These are phyloP conservation scores for Calliphora vomitoria DNA, from an alignment of 2,888 invertebrate species.

Conservation along the genomic window DNA sequence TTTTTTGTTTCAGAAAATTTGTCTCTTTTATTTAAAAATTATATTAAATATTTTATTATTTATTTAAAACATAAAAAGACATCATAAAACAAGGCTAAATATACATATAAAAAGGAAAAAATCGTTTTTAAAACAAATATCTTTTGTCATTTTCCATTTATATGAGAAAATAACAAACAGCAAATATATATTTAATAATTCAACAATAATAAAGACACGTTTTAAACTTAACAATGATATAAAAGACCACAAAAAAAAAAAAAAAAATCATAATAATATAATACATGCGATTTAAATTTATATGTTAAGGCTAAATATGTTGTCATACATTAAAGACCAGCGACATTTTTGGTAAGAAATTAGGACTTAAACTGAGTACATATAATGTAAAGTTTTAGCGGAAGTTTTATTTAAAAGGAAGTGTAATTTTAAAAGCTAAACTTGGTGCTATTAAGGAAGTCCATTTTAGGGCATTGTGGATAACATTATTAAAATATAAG, in stretches of 20 bases:
- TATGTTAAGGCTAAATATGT: background rate
- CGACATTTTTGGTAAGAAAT: background rate
- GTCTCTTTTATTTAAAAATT: too few species aligned
- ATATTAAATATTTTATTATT: too few species aligned
- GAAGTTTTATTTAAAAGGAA: too few species aligned
- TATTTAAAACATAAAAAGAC: background rate
- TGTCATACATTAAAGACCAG: background rate
- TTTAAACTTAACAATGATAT: conserved; percentile 3
- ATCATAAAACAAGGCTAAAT: background rate
- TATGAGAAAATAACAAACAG: background rate
- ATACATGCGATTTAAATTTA: background rate
- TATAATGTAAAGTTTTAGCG: too few species aligned
- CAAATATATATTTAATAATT: conserved; percentile 5
- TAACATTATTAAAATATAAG: too few species aligned
- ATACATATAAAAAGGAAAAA: background rate
- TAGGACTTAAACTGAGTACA: too few species aligned
- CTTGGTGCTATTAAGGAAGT: too few species aligned
- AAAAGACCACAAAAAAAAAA: background rate
- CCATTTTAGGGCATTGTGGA: too few species aligned
- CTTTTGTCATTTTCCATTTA: background rate
- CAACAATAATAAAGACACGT: conserved; percentile 13
- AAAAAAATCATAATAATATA: background rate
- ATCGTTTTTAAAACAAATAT: background rate
- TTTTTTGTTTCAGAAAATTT: too few species aligned
- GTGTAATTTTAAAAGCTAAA: too few species aligned